Evolutionary conservation across 2,797 vertebrate genomes (phyloP), one percentile per base, ranked within the genome.

Genomic region (Tiaroga cobitis): DNA sequence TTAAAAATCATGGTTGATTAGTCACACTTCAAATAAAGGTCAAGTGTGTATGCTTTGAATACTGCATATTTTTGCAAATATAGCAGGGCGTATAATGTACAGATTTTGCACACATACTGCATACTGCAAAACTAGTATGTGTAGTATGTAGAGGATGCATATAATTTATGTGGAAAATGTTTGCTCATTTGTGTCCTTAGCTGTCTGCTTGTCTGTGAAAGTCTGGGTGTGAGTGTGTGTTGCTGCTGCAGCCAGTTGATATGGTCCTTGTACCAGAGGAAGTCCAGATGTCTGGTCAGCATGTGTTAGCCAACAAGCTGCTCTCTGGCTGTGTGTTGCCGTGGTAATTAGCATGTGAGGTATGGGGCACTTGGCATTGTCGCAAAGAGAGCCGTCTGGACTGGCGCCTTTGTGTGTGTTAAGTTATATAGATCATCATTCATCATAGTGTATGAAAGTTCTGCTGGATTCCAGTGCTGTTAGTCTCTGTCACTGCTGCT

Each of bases 271-370:
- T 83, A 59, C 76, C 37, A 81, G 70, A 74, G 75, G 73, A 74
- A 26, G 69, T 80, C 89, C 89, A 88, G 87, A 87, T 89, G 88
- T 85, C 85, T 79, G 80, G 83, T 63, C 84, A 85, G 81, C 72
- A 59, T 87, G 88, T 72, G 34, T 51, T 34, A 49, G 72, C 70
- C 82, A 83, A 73, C 75, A 81, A 80, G 87, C 84, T 79, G 67
- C 75, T 79, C 26, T 79, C 61, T 73, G 70, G 26, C 76, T 59
- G 63, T 79, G 67, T 26, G 21, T 84, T 77, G 24, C 54, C 26
- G 19, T 70, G 80, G 80, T 75, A 63, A 82, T 86, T 86, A 78
- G 46, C 81, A 81, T 84, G 82, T 84, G 84, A 83, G 49, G 74
- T 69, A 59, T 73, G 72, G 65, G 72, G 67, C 72, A 32, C 77